These are phyloP conservation scores for Varroa destructor DNA, from an alignment of 1,140 invertebrate genomes.

Conservation along the genomic window DNA sequence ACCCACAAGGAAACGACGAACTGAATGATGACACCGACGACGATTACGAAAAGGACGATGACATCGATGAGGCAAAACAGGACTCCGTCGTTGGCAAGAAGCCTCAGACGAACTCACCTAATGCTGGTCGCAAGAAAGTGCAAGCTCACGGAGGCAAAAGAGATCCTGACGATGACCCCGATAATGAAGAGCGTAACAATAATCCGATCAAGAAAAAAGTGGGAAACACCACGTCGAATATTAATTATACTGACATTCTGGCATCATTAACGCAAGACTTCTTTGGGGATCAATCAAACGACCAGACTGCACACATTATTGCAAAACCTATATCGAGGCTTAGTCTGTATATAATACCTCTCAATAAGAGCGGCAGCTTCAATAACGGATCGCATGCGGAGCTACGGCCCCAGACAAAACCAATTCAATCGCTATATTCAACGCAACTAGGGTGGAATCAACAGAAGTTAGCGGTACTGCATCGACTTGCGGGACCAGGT, in stretches of 20 bases:
- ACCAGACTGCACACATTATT: too few species aligned
- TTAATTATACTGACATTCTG: too few species aligned
- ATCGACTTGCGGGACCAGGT: background rate
- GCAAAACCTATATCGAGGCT: too few species aligned
- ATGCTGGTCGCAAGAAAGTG: background rate
- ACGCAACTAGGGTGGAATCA: background rate
- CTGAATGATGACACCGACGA: background rate
- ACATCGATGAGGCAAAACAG: too few species aligned
- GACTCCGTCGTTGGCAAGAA: background rate
- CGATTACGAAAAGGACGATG: background rate
- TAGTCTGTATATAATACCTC: too few species aligned
- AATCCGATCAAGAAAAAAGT: too few species aligned
- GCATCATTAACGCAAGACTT: too few species aligned
- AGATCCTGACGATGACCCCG: background rate
- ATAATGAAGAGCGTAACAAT: background rate
- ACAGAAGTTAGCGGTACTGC: constrained; percentile 2
- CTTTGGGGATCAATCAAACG: too few species aligned
- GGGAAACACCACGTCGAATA: too few species aligned
- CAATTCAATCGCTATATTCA: background rate
- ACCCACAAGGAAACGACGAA: too few species aligned
- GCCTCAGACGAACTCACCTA: background rate
- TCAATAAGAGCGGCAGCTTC: too few species aligned
- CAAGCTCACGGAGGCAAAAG: background rate
- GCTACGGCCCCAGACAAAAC: background rate
- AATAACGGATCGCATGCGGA: too few species aligned